A percentile compares a stretch with the other conserved stretches of the same genome.
Conservation (phyloP, 2,797 vertebrate genomes). For the Danio tinwini region DNA sequence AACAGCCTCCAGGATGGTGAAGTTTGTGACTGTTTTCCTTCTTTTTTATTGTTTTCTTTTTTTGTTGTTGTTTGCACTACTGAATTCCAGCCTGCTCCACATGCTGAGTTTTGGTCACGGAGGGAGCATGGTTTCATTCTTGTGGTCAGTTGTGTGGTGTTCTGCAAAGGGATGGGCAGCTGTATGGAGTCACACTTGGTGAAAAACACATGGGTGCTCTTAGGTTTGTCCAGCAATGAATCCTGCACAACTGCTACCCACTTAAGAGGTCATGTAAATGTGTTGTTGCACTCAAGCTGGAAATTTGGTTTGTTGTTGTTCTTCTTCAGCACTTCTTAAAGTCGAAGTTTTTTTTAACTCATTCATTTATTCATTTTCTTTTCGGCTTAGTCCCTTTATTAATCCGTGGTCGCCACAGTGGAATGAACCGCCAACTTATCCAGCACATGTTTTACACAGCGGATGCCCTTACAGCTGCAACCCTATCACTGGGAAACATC, state of each 20-base stretch:
- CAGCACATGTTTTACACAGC: no score
- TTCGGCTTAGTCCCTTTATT: no score
- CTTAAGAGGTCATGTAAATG: constrained; percentile 38
- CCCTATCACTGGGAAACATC: no score
- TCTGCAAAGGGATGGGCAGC: constrained; percentile 26
- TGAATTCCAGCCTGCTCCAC: constrained; percentile 27
- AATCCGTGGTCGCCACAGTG: no score
- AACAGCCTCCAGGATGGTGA: constrained; percentile 28
- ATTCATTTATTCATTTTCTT: no score
- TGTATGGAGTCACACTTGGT: constrained; percentile 23
- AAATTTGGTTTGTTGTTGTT: not conserved
- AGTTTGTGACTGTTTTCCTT: constrained; percentile 29
- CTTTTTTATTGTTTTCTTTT: not conserved
- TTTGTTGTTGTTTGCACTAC: constrained; percentile 17
- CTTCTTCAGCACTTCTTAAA: no score
- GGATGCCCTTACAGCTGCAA: no score
- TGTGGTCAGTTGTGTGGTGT: constrained; percentile 23
- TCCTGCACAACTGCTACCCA: constrained; percentile 19
- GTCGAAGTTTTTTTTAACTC: not conserved
- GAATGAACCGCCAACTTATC: no score
- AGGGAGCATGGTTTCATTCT: constrained; percentile 43
- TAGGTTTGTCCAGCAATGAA: constrained; percentile 18
- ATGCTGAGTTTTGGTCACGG: constrained; percentile 41
- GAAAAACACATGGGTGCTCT: constrained; percentile 20
- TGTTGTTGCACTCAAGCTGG: constrained; percentile 12